Percentiles rank a stretch among this genome's conserved stretches.
Conservation (phyloP, 2,888 invertebrate genomes). For the Drosophila quasianomalipes region DNA sequence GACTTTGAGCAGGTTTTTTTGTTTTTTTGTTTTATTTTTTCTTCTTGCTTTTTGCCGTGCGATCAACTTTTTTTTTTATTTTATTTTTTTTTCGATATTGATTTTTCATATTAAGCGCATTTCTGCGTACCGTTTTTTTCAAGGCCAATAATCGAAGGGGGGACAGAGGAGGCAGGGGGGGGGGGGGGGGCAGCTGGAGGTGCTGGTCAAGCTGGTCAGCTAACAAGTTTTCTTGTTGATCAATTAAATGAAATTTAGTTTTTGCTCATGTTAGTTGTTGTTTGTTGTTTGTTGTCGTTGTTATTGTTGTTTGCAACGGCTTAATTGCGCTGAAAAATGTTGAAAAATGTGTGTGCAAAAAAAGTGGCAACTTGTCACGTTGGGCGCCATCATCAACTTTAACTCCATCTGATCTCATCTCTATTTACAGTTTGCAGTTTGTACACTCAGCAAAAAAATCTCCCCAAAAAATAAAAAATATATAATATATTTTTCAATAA, state of each 20-base stretch:
- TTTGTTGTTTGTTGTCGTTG: slow-evolving; percentile 22
- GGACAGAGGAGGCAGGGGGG: not conserved
- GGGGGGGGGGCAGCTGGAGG: slow-evolving; percentile 6
- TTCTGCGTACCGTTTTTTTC: slow-evolving; percentile 78
- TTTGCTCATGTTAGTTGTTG: slow-evolving; percentile 15
- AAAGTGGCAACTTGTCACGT: slow-evolving; percentile 63
- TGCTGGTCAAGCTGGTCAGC: slow-evolving; percentile 62
- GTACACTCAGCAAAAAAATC: not conserved
- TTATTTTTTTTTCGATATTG: slow-evolving; percentile 66
- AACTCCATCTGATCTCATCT: slow-evolving; percentile 20
- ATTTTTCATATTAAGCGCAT: slow-evolving; percentile 82
- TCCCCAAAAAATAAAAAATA: not conserved
- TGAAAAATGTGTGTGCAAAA: slow-evolving; percentile 50
- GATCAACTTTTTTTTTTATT: slow-evolving; percentile 50
- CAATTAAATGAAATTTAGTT: slow-evolving; percentile 71
- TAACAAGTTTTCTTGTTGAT: slow-evolving; percentile 70
- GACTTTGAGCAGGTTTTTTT: slow-evolving; percentile 68
- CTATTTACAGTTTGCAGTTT: slow-evolving; percentile 5
- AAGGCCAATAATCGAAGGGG: slow-evolving; percentile 66
- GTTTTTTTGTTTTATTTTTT: slow-evolving; percentile 14
- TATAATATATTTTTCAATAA: not conserved
- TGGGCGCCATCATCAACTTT: slow-evolving; percentile 10
- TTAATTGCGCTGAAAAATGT: slow-evolving; percentile 53
- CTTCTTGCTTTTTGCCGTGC: slow-evolving; percentile 25
- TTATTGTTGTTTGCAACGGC: slow-evolving; percentile 22